A percentile compares a stretch with the other conserved stretches of the same genome.
These are phyloP conservation scores for Diaphora mendica DNA, from an alignment of 2,888 invertebrate species.

Conservation along the genomic window DNA sequence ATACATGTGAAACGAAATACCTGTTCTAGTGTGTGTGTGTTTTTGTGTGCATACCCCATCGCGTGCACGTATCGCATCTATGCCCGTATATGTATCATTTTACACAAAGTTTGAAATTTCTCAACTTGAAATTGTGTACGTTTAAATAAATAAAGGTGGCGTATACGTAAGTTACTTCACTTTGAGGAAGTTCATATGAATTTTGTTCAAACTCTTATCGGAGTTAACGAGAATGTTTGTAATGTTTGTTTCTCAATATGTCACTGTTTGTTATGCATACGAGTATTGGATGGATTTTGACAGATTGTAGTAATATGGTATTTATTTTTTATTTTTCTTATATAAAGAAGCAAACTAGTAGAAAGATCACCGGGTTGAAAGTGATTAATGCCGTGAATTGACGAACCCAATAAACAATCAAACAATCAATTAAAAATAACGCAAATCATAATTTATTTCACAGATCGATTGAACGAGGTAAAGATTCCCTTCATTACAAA, in stretches of 20 bases:
- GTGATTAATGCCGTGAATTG: too few relatives aligned
- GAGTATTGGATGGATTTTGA: not conserved
- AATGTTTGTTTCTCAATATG: conserved; percentile 15
- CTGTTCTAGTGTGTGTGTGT: too few relatives aligned
- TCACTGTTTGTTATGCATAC: not conserved
- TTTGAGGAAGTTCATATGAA: conserved; percentile 27
- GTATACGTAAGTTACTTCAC: conserved; percentile 29
- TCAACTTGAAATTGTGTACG: conserved; percentile 50
- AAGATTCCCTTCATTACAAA: too few relatives aligned
- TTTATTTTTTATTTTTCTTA: not conserved
- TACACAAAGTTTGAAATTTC: conserved; percentile 46
- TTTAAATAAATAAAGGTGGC: conserved; percentile 53
- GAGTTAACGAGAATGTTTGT: conserved; percentile 26
- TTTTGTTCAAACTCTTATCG: conserved; percentile 41
- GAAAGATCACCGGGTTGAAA: too few relatives aligned
- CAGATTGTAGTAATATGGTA: not conserved
- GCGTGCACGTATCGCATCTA: conserved; percentile 6
- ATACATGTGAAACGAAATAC: too few relatives aligned
- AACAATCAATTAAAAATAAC: too few relatives aligned
- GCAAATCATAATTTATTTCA: too few relatives aligned
- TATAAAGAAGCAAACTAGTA: not conserved
- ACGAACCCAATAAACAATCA: too few relatives aligned
- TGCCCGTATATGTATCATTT: conserved; percentile 27
- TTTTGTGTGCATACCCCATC: not conserved
- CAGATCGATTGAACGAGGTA: too few relatives aligned